Evolutionary conservation across 2,888 invertebrate genomes (phyloP).

Genomic region (Zhuqinia jingwanae): DNA sequence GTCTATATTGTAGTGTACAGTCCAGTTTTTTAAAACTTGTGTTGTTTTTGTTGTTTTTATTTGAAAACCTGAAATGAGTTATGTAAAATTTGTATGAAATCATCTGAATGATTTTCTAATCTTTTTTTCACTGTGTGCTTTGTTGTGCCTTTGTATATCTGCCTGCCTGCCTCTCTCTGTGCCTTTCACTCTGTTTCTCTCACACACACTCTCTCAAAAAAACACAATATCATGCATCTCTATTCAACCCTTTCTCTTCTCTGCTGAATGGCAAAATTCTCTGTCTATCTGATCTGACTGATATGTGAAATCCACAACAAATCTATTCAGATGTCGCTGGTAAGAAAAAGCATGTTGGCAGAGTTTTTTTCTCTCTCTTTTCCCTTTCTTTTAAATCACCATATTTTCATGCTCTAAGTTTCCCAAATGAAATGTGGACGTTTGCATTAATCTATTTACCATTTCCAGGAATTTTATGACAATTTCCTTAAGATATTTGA

Average conservation of each 20-base stretch:
- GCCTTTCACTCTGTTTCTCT: slow-evolving; percentile 42
- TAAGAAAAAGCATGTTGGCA: slow-evolving; percentile 51
- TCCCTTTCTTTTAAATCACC: background rate
- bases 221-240: background rate
- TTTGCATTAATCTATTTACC: too few species aligned
- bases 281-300: slow-evolving; percentile 5
- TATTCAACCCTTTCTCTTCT: slow-evolving; percentile 18
- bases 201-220: background rate
- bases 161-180: slow-evolving; percentile 52
- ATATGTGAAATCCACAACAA: slow-evolving; percentile 19
- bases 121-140: too few species aligned
- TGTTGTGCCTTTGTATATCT: slow-evolving; percentile 15
- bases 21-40: too few species aligned
- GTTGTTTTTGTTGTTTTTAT: too few species aligned
- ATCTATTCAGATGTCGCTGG: slow-evolving; percentile 53
- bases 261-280: slow-evolving; percentile 11
- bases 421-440: background rate
- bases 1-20: too few species aligned
- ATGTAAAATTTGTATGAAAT: too few species aligned
- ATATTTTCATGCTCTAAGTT: background rate
- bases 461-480: too few species aligned
- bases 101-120: too few species aligned
- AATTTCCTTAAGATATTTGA: too few species aligned
- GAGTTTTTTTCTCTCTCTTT: background rate
- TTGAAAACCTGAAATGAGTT: too few species aligned